Conservation (phyloP, 2,888 invertebrate species). For the Diplolepis rosae region DNA sequence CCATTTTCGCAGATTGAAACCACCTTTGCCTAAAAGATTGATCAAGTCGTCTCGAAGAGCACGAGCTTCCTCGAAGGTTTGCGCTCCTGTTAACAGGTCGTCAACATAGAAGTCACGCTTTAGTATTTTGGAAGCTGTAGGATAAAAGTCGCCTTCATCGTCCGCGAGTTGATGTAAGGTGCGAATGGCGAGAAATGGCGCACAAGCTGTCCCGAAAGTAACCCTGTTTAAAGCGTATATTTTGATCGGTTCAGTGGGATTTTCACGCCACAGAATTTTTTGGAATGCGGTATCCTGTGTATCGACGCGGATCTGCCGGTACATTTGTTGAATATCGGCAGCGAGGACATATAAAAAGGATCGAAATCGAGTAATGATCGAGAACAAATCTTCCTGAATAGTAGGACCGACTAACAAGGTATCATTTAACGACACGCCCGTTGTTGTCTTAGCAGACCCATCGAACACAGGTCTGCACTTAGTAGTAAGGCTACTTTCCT, state of each 20-base stretch:
- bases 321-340: constrained; percentile 58
- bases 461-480: constrained; percentile 57
- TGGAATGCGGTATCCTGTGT: not conserved
- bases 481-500: constrained; percentile 48
- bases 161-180: constrained; percentile 48
- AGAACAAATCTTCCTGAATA: constrained; percentile 42
- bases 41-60: too few species aligned
- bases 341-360: constrained; percentile 42
- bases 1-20: constrained; percentile 31
- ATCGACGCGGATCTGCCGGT: constrained; percentile 36
- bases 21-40: constrained; percentile 4
- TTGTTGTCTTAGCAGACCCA: constrained; percentile 46
- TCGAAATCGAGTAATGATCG: constrained; percentile 46
- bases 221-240: too few species aligned
- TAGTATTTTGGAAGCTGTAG: too few species aligned
- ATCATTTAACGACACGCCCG: constrained; percentile 50
- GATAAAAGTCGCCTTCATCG: not conserved
- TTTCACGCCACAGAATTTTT: too few species aligned
- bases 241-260: too few species aligned
- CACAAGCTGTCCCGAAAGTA: too few species aligned
- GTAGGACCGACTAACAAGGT: constrained; percentile 46
- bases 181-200: too few species aligned
- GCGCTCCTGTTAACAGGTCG: too few species aligned
- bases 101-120: too few species aligned
- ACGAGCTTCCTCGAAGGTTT: constrained; percentile 42